Evolutionary conservation across 2,888 invertebrate species (phyloP), one percentile per base, ranked within the genome.

Genomic region (Galeopsomyia nigrocyanea): DNA sequence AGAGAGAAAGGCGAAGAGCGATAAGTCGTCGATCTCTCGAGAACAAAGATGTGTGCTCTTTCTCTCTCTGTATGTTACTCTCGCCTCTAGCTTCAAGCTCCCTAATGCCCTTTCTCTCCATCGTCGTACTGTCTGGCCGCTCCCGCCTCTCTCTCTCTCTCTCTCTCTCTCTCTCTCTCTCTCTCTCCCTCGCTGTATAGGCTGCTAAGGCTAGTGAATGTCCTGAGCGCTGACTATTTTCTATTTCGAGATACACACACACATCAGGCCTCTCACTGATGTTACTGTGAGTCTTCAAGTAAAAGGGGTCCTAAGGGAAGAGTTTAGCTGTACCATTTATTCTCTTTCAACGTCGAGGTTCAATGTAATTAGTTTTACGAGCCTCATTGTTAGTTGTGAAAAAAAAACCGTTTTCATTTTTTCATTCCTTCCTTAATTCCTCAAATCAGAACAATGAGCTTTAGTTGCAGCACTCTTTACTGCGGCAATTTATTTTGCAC

Each of bases 61-160:
- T 73, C 66, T 73, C 64, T 69, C 68, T 53, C 61, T 61, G 56
- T 68, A 56, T 69, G 26, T 26, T 26, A 5, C 75, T 75, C 67
- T 73, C 60, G 69, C 63, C 22, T 26, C 60, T 50, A 47, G 61
- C 58, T 68, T 22, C 64, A 68, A 71, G 74, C 75, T 77, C 74
- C 73, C 73, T 74, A 71, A 74, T 76, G 76, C 76, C 68, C 68
- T 71, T 62, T 65, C 46, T 66, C 49, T 71, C 66, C 50, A n/a
- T 64, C 64, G 17, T 53, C 19, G n/a, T 53, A 19, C 26, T 26
- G 17, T 53, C 53, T 19, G 19, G 53, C 17, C 53, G 47, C 31
- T 16, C 50, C 22, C 49, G 56, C 39, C 17, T 63, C 47, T 63
- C 47, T 63, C 47, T 61, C 21, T 14, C 47, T 21, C 60, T 63